Percentiles rank a stretch among this genome's conserved stretches.
Conservation (phyloP, 2,113 vertebrate species). For the Peromyscus polionotus region DNA sequence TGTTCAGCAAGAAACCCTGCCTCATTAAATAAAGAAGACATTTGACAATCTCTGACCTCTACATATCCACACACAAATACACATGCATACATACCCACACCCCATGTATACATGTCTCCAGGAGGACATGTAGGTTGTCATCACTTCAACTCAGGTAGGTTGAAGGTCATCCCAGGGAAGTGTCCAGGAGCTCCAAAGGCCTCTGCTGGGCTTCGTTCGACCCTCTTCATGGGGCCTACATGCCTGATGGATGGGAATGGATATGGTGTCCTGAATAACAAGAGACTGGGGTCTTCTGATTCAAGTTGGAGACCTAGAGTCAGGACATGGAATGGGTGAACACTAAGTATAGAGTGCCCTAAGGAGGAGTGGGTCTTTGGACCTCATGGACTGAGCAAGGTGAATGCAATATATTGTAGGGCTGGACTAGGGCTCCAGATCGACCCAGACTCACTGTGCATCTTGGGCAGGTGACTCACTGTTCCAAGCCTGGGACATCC, state of each 20-base stretch:
- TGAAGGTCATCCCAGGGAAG: not conserved
- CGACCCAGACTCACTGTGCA: not conserved
- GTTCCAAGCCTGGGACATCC: not conserved
- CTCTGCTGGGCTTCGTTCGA: not conserved
- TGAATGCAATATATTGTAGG: not conserved
- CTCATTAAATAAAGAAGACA: not conserved
- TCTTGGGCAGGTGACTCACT: not conserved
- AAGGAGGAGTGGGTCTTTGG: not conserved
- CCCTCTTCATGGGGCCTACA: not conserved
- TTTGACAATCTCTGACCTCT: not conserved
- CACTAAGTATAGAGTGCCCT: not conserved
- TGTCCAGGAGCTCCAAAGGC: not conserved
- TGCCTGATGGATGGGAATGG: not conserved
- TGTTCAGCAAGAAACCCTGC: not conserved
- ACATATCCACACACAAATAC: not conserved
- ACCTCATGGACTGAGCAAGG: not conserved
- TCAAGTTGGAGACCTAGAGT: not conserved
- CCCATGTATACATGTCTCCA: not conserved
- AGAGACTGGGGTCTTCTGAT: not conserved
- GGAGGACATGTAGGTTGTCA: not conserved
- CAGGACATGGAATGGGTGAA: too few species aligned
- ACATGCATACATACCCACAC: not conserved
- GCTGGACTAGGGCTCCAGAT: not conserved
- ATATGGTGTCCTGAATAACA: not conserved
- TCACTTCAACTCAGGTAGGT: not conserved